Percentiles rank a stretch among this genome's conserved stretches.
Conservation (phyloP, 1,140 invertebrate species). For the Hylaeus anthracinus region DNA sequence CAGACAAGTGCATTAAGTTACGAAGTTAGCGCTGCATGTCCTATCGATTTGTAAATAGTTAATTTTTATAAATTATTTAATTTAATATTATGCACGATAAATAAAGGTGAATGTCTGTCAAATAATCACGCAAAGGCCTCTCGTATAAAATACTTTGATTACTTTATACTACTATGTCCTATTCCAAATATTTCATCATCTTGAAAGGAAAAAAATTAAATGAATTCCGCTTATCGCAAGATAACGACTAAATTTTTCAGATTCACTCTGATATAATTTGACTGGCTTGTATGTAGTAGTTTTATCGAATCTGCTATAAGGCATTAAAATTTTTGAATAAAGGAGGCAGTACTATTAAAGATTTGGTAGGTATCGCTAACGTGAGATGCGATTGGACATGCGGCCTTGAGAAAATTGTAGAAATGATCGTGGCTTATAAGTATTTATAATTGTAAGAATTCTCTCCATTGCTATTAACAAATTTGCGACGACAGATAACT, state of each 20-base stretch:
- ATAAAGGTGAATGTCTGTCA: slow-evolving; percentile 54
- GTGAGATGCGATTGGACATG: slow-evolving; percentile 71
- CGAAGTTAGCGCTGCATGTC: slow-evolving; percentile 74
- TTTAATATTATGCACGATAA: slow-evolving; percentile 67
- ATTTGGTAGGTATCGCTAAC: slow-evolving; percentile 49
- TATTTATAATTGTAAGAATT: slow-evolving; percentile 67
- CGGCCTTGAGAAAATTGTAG: slow-evolving; percentile 66
- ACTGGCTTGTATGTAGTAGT: slow-evolving; percentile 16
- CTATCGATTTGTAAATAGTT: slow-evolving; percentile 79
- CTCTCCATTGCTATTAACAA: slow-evolving; percentile 47
- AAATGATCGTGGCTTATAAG: slow-evolving; percentile 70
- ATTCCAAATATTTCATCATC: neutral
- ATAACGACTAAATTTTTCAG: slow-evolving; percentile 4
- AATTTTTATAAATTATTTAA: slow-evolving; percentile 79
- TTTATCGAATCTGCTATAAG: slow-evolving; percentile 20
- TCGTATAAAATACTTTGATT: slow-evolving; percentile 39
- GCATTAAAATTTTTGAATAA: slow-evolving; percentile 17
- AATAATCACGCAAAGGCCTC: slow-evolving; percentile 44
- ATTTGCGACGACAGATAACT: slow-evolving; percentile 21
- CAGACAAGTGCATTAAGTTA: slow-evolving; percentile 72
- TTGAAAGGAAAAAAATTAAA: neutral
- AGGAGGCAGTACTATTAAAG: slow-evolving; percentile 39
- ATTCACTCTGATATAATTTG: slow-evolving; percentile 10
- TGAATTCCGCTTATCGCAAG: slow-evolving; percentile 10
- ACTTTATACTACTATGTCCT: slow-evolving; percentile 13